Evolutionary conservation across 2,113 vertebrate genomes (phyloP).

Genomic region (Prionailurus bengalensis): DNA sequence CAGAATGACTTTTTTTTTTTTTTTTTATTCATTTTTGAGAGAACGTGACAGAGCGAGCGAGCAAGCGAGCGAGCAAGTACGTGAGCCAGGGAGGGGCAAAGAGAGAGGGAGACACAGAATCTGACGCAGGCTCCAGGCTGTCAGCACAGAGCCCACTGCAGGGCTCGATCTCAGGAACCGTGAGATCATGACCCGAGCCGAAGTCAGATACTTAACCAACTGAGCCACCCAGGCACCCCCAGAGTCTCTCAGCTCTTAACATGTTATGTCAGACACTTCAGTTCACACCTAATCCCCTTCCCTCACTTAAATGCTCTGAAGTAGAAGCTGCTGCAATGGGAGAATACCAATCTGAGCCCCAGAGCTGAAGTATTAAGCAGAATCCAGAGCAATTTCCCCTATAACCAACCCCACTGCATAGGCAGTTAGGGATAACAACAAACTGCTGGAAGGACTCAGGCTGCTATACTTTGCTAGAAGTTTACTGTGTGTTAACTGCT

Average conservation of each 20-base stretch:
- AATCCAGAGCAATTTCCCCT: background rate
- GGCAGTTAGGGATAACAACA: background rate
- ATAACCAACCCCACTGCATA: slow-evolving; percentile 8
- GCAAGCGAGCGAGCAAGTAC: no score
- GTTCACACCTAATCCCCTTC: background rate
- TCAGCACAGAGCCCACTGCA: no score
- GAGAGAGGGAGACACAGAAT: no score
- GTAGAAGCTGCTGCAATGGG: background rate
- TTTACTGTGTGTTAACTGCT: slow-evolving; percentile 7
- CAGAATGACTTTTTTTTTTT: background rate
- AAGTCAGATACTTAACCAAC: no score
- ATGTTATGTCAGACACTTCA: background rate
- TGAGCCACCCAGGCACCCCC: no score
- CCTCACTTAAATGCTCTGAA: background rate
- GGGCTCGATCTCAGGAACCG: no score
- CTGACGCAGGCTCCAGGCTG: no score
- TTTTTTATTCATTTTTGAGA: no score
- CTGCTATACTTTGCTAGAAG: background rate
- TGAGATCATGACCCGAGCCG: no score
- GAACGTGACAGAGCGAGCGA: no score
- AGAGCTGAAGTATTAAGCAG: background rate
- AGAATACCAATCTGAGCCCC: background rate
- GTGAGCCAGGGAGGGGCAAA: no score
- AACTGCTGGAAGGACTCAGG: background rate
- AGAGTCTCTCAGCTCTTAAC: background rate